Base-by-base conservation (phyloP, 2,888 invertebrate genomes). In the Aphidius colemani region DNA sequence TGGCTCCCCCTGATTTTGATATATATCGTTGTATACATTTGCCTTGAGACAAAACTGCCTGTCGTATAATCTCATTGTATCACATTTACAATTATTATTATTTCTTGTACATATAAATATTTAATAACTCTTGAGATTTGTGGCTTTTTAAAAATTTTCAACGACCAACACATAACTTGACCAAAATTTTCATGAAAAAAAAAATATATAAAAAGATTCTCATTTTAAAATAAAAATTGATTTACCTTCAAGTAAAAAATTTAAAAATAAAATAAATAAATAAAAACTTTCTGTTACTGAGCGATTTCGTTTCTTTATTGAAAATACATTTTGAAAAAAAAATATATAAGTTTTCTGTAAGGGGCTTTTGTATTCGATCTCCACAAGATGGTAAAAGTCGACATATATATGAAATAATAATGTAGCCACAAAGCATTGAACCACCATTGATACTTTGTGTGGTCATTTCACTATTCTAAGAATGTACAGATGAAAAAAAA, bases 1-100 rank as follows among this genome's bases (percentile, higher is more conserved):
- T 71, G 74, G 70, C 72, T 72, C 71, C 65, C 72, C 72, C 71
- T 75, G 72, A 75, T 76, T 78, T 75, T 76, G 78, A 78, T 78
- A 78, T 76, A 76, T 76, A 71, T 68, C 68, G 57, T 18, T 9
- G 40, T 40, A 48, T 61, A 40, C 63, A 45, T 59, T 56, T 59
- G 55, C 63, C 45, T 65, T 45, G 64, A 66, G 67, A 70, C 61
- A 67, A 68, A 63, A 61, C 55, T 61, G 59, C 49, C 45, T 57
- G 53, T 60, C 51, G 51, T 51, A 60, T 53, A 44, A 61, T 61
- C 48, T 11, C 49, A 53, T n/a, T 61, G 46, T 40, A 39, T 10
- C 11, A 45, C 46, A 40, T 53, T 57, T 46, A 41, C n/a, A 10
- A 46, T 46, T 50, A n/a, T 18, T 11, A 44, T 40, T 55, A 3